Evolutionary conservation across 2,797 vertebrate species (phyloP), one percentile per base, ranked within the genome.

Genomic region (Phrynocephalus vlangalii): DNA sequence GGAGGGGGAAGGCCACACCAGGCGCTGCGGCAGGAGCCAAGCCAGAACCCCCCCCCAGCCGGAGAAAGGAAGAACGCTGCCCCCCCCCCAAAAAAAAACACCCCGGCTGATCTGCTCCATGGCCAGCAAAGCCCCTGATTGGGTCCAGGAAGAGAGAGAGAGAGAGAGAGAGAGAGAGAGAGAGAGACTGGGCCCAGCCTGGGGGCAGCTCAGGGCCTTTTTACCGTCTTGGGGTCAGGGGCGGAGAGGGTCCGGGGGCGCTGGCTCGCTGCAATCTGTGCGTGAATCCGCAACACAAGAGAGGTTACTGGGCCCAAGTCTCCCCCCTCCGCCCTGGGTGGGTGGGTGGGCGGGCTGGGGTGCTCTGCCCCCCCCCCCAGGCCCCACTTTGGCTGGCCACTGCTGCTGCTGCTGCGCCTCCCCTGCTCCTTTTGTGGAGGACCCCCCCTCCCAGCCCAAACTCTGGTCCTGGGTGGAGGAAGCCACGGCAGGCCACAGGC

Each of bases 271-370:
- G 92, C 66, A 26, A 96, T 96, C 96, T 96, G 97, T 87, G 86
- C 81, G 76, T 91, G 95, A 97, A 97, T 95, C 93, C 97, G 96
- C 94, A 96, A 95, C 90, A 92, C 93, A 95, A 93, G 87, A 93
- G 60, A 52, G 0, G 0, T 95, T 90, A 87, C 13, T 68, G 0
- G 48, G 0, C 2, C 79, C 0, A 72, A 63, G 73, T 18, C 28
- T 11, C 77, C 1, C 15, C 8, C 16, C 8, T 26, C 22, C 9
- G 0, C 5, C 60, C 60, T 5, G 5, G 38, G 38, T 44, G 38
- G 38, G 38, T 44, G 38, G 38, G 38, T 44, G 38, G 38, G 38
- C 5, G 38, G 38, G 38, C 38, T 44, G 38, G 38, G 38, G 38
- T 44, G 38, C 38, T 44, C 38, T 44, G 38, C 3, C 3, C 3